phyloP scores from a whole-genome alignment of 2,888 invertebrate species.

The Cataglyphis rosenhaueri region DNA sequence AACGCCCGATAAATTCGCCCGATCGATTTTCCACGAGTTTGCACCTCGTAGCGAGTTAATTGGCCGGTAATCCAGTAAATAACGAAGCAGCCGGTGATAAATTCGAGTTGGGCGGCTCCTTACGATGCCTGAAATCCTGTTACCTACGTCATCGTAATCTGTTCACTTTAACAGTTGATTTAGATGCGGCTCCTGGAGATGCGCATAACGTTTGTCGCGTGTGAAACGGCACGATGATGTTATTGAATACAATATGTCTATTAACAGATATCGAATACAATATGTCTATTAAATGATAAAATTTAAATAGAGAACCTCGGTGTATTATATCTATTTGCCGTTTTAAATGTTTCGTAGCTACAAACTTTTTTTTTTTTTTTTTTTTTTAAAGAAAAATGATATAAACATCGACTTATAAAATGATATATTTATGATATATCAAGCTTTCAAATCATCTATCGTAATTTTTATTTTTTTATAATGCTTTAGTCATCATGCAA shows the following conservation, averaged over 20 bases:
- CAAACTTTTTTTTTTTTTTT: slow-evolving; percentile 1
- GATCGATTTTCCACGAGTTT: slow-evolving; percentile 56
- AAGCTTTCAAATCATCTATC: neutral
- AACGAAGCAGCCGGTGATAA: slow-evolving; percentile 58
- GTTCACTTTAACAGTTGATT: slow-evolving; percentile 18
- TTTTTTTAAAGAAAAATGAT: neutral
- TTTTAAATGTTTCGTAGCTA: slow-evolving; percentile 32
- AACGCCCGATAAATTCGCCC: slow-evolving; percentile 21
- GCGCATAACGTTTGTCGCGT: neutral
- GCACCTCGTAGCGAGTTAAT: slow-evolving; percentile 55
- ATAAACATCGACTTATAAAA: neutral
- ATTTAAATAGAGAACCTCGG: slow-evolving; percentile 16
- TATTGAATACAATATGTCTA: neutral
- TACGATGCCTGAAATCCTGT: slow-evolving; percentile 45
- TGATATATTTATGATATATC: neutral
- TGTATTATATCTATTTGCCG: neutral
- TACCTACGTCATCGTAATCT: slow-evolving; percentile 47
- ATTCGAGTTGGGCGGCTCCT: slow-evolving; percentile 27
- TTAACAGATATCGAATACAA: neutral
- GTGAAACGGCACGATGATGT: neutral
- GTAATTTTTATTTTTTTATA: slow-evolving; percentile 6
- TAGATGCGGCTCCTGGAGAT: neutral
- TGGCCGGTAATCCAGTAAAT: slow-evolving; percentile 61
- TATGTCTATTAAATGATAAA: slow-evolving; percentile 1
- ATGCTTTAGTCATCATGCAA: neutral